Percentiles rank a stretch among this genome's conserved stretches.
Evolutionary conservation across 2,888 invertebrate species (phyloP).

Genomic region (Spatulosminthurus flaviceps): DNA sequence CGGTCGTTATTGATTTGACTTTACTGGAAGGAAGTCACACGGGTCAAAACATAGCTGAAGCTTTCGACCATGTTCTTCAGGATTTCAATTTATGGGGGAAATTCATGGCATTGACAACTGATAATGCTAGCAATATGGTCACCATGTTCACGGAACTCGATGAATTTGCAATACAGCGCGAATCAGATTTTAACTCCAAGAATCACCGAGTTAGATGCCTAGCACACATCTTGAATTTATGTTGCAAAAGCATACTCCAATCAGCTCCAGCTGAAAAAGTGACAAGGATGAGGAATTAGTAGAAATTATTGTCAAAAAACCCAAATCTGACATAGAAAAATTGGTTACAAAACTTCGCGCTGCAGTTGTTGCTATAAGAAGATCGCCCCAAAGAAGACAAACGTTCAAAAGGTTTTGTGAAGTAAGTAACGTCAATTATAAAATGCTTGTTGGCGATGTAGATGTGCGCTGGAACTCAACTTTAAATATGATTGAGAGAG

Average conservation of each 20-base stretch:
- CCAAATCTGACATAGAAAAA: background rate
- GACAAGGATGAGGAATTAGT: background rate
- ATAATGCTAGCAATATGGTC: slow-evolving; percentile 23
- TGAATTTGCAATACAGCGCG: background rate
- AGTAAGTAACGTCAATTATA: background rate
- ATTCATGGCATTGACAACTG: slow-evolving; percentile 7
- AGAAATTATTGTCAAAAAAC: too few species aligned
- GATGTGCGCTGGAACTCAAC: slow-evolving; percentile 7
- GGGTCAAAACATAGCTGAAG: background rate
- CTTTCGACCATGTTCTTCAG: background rate
- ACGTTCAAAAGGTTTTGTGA: background rate
- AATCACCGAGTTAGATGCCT: slow-evolving; percentile 3
- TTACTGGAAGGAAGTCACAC: background rate
- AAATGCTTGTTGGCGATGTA: background rate
- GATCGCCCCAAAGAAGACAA: background rate
- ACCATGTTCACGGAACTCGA: background rate
- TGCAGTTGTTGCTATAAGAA: background rate
- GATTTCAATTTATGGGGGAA: background rate
- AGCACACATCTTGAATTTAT: slow-evolving; percentile 16
- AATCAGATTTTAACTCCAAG: background rate
- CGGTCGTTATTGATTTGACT: background rate
- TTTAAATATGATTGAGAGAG: background rate
- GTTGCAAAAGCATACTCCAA: background rate
- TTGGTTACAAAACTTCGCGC: background rate
- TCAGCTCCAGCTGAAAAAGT: background rate